Conservation (phyloP, 2,888 invertebrate genomes). For the Thalpophila matura region DNA sequence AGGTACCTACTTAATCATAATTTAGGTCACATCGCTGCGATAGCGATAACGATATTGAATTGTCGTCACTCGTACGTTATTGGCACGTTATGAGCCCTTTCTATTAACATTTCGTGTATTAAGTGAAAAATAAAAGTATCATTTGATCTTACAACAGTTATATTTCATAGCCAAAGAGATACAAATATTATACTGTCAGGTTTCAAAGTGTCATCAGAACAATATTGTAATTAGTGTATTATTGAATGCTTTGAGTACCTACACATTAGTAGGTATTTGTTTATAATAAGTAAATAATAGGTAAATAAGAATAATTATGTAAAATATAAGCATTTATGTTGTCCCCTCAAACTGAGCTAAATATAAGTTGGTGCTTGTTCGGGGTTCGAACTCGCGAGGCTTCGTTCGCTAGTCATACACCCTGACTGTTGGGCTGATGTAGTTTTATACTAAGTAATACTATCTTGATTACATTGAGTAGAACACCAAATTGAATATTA, state of each 20-base stretch:
- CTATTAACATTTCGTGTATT: not conserved
- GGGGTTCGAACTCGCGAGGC: no score
- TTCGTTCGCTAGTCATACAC: no score
- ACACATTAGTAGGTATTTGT: no score
- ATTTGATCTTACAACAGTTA: conserved; percentile 28
- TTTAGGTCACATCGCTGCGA: not conserved
- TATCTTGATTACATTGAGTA: no score
- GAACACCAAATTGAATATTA: no score
- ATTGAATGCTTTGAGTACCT: not conserved
- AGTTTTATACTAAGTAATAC: no score
- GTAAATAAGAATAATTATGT: no score
- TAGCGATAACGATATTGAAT: conserved; percentile 1
- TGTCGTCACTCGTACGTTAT: not conserved
- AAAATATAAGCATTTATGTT: no score
- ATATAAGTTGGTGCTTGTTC: no score
- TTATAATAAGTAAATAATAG: no score
- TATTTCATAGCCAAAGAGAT: conserved; percentile 39
- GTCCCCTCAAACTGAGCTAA: no score
- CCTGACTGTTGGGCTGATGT: no score
- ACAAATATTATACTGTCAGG: not conserved
- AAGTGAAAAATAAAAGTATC: conserved; percentile 27
- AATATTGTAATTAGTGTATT: not conserved
- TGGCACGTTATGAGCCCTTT: not conserved
- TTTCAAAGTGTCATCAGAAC: not conserved
- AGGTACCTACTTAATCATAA: not conserved